Conservation (phyloP, 2,888 invertebrate genomes). For the Latrodectus hesperus region DNA sequence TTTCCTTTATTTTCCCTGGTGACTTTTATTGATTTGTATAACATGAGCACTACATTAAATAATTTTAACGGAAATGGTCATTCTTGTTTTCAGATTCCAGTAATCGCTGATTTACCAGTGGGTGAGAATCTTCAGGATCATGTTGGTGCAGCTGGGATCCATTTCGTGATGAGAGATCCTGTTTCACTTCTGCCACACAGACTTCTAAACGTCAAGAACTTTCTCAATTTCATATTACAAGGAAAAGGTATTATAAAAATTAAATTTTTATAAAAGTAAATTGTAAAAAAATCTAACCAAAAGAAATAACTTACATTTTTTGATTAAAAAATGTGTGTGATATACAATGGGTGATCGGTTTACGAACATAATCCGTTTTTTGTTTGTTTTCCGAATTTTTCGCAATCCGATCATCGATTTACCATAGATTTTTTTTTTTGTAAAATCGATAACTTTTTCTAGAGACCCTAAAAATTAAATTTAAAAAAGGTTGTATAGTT, state of each 20-base stretch:
- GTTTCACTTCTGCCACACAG: slow-evolving; percentile 57
- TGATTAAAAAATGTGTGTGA: too few species aligned
- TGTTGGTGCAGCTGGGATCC: slow-evolving; percentile 62
- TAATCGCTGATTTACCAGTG: slow-evolving; percentile 71
- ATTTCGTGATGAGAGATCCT: slow-evolving; percentile 50
- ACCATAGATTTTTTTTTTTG: too few species aligned
- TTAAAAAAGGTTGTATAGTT: too few species aligned
- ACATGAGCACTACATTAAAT: not conserved
- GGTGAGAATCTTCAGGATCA: slow-evolving; percentile 71
- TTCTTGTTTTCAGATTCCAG: slow-evolving; percentile 58
- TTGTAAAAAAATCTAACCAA: too few species aligned
- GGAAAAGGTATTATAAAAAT: slow-evolving; percentile 41
- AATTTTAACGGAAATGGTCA: not conserved
- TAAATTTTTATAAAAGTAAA: too few species aligned
- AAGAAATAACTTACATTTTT: too few species aligned
- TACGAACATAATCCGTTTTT: too few species aligned
- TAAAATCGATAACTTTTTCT: too few species aligned
- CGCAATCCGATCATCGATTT: too few species aligned
- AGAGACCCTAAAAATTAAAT: too few species aligned
- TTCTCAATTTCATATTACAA: slow-evolving; percentile 42
- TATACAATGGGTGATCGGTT: too few species aligned
- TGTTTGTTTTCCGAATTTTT: too few species aligned
- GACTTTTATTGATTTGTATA: not conserved
- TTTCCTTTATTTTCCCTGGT: not conserved
- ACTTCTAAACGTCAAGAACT: slow-evolving; percentile 28